Evolutionary conservation across 2,888 invertebrate species (phyloP).

Genomic region (Machimus atricapillus): DNA sequence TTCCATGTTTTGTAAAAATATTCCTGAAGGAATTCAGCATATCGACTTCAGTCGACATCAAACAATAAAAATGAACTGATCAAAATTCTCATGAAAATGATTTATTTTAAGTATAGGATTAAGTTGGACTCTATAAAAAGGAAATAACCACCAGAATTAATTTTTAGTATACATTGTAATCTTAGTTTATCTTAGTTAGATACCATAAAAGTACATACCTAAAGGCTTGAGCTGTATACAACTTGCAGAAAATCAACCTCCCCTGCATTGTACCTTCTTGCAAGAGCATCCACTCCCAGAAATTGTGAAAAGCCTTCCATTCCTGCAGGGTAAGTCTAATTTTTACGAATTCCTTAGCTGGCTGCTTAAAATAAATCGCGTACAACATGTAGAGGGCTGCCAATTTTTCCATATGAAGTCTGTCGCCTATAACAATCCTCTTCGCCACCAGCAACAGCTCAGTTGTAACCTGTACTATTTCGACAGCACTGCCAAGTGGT

Average conservation of each 20-base stretch:
- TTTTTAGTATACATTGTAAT: no score
- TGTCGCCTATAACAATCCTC: background rate
- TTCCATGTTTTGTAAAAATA: no score
- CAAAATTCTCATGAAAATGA: no score
- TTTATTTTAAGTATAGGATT: no score
- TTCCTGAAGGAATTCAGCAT: no score
- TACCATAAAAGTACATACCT: slow-evolving; percentile 11
- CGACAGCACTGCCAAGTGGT: background rate
- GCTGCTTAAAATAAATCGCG: slow-evolving; percentile 48
- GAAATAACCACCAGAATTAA: no score
- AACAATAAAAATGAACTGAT: no score
- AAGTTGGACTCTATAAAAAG: no score
- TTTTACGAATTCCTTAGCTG: slow-evolving; percentile 44
- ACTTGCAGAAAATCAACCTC: slow-evolving; percentile 45
- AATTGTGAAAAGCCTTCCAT: slow-evolving; percentile 41
- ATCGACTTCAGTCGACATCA: no score
- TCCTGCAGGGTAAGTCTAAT: slow-evolving; percentile 41
- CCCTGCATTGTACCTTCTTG: slow-evolving; percentile 38
- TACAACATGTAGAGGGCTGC: slow-evolving; percentile 47
- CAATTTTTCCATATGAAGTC: slow-evolving; percentile 15
- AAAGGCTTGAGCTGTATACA: slow-evolving; percentile 45
- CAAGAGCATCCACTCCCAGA: slow-evolving; percentile 35
- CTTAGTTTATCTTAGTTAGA: background rate
- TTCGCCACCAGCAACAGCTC: slow-evolving; percentile 25
- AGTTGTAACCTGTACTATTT: slow-evolving; percentile 43